Conservation (phyloP, 2,797 vertebrate species). For the Macropus fuliginosus region DNA sequence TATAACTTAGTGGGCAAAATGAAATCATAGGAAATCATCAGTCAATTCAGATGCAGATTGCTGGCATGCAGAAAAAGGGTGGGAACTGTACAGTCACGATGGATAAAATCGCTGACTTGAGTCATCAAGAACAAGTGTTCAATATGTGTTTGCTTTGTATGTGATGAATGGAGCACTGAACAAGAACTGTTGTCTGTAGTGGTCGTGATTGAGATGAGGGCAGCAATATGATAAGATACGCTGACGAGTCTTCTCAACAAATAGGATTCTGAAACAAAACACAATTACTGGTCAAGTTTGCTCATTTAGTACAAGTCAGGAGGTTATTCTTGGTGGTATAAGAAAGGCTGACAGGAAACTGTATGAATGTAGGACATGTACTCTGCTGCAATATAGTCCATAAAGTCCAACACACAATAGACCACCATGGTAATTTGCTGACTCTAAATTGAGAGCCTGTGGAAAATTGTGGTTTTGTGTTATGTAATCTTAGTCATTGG, state of each 20-base stretch:
- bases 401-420: neutral
- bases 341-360: constrained; percentile 17
- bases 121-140: constrained; percentile 61
- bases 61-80: neutral
- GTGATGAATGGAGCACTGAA: constrained; percentile 40
- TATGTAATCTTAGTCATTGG: neutral
- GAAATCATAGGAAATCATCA: constrained; percentile 32
- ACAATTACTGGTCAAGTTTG: neutral
- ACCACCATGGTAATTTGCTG: neutral
- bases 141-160: constrained; percentile 46
- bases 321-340: neutral
- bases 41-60: constrained; percentile 27
- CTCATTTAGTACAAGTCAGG: neutral
- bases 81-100: neutral
- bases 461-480: neutral
- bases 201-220: neutral
- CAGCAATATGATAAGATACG: neutral
- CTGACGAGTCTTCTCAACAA: constrained; percentile 11
- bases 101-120: constrained; percentile 55
- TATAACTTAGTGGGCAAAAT: constrained; percentile 2
- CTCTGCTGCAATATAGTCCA: neutral
- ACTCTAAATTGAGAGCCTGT: neutral
- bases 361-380: neutral
- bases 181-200: neutral
- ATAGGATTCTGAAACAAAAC: neutral